Evolutionary conservation across 1,140 invertebrate species (phyloP).

Genomic region (Littorina saxatilis): DNA sequence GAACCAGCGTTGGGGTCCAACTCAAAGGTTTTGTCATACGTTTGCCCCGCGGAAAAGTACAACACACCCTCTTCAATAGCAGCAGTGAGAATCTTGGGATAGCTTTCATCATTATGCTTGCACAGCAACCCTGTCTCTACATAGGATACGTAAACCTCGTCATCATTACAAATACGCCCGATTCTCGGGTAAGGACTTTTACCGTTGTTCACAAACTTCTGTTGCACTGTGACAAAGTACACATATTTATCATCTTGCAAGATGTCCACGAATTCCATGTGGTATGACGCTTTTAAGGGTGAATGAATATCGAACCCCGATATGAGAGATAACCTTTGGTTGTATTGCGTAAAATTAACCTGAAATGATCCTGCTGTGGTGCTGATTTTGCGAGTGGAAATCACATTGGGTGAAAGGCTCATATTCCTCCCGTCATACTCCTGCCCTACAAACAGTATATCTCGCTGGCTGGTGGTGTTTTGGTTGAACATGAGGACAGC

Average conservation of each 20-base stretch:
- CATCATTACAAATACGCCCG: slow-evolving; percentile 49
- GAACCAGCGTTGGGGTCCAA: slow-evolving; percentile 31
- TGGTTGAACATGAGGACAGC: slow-evolving; percentile 44
- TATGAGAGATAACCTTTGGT: slow-evolving; percentile 12
- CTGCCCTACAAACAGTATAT: slow-evolving; percentile 50
- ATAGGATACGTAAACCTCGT: slow-evolving; percentile 46
- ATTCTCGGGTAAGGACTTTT: slow-evolving; percentile 40
- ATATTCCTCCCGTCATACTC: slow-evolving; percentile 47
- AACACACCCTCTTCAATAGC: slow-evolving; percentile 28
- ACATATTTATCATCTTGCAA: slow-evolving; percentile 46
- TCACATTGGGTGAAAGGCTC: slow-evolving; percentile 45
- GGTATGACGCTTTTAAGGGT: slow-evolving; percentile 33
- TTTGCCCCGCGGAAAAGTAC: slow-evolving; percentile 42
- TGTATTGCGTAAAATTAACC: slow-evolving; percentile 37
- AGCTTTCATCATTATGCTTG: slow-evolving; percentile 26
- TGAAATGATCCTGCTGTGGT: neutral
- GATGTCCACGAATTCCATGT: slow-evolving; percentile 49
- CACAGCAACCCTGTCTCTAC: slow-evolving; percentile 51
- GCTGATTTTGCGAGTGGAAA: slow-evolving; percentile 48
- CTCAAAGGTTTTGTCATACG: neutral
- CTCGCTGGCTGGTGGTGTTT: neutral
- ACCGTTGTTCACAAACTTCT: slow-evolving; percentile 13
- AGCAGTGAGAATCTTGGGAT: slow-evolving; percentile 45
- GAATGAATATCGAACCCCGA: slow-evolving; percentile 43
- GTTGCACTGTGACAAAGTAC: slow-evolving; percentile 53